Conservation (phyloP, 2,113 vertebrate species). For the Plotosus lineatus region DNA sequence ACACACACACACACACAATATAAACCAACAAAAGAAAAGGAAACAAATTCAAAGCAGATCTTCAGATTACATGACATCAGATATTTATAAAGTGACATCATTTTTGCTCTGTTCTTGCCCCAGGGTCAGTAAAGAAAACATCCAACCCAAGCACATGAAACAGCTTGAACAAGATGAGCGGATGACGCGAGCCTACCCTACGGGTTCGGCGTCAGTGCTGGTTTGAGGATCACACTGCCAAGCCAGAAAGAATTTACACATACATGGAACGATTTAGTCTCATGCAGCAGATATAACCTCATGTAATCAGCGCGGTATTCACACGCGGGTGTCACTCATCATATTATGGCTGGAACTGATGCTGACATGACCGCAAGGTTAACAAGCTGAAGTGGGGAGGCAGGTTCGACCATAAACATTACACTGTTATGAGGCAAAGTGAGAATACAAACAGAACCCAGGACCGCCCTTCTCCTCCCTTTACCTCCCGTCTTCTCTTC, state of each 20-base stretch:
- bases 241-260: conserved; percentile 44
- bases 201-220: conserved; percentile 59
- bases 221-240: conserved; percentile 45
- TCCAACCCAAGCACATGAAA: conserved; percentile 36
- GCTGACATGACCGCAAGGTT: conserved; percentile 55
- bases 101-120: conserved; percentile 61
- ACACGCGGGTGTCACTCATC: conserved; percentile 26
- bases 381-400: conserved; percentile 46
- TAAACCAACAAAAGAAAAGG: conserved; percentile 46
- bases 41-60: conserved; percentile 63
- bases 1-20: conserved; percentile 60
- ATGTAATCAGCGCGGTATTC: conserved; percentile 45
- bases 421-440: conserved; percentile 48
- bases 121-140: conserved; percentile 51
- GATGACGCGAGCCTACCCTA: conserved; percentile 58
- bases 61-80: conserved; percentile 72
- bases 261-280: conserved; percentile 44
- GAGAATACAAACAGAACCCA: conserved; percentile 37
- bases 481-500: conserved; percentile 85
- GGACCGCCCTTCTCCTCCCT: conserved; percentile 56
- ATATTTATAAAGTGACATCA: conserved; percentile 76
- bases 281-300: conserved; percentile 55
- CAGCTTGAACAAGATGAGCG: conserved; percentile 33
- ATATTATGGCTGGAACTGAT: conserved; percentile 44
- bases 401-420: conserved; percentile 53